Evolutionary conservation across 2,797 vertebrate genomes (phyloP).

Genomic region (Paratrypauchen microcephalus): DNA sequence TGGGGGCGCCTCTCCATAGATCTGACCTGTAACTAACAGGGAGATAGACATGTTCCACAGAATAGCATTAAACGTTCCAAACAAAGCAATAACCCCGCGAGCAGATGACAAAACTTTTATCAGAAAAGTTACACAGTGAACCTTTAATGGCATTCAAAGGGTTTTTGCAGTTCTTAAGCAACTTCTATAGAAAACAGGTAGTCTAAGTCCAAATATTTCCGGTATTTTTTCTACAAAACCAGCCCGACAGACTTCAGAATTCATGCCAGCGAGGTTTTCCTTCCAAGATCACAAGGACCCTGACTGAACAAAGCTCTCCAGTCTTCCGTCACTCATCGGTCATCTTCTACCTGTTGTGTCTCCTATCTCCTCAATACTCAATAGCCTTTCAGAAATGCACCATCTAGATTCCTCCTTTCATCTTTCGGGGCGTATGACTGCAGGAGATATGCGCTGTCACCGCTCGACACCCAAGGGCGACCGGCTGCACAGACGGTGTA

Average conservation of each 20-base stretch:
- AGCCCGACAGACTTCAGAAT: constrained; percentile 45
- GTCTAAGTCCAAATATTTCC: too few species aligned
- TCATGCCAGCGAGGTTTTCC: constrained; percentile 53
- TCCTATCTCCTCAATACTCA: constrained; percentile 45
- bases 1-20: too few species aligned
- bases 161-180: too few species aligned
- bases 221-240: not conserved
- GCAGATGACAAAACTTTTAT: too few species aligned
- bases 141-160: too few species aligned
- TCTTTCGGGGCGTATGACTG: constrained; percentile 56
- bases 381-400: constrained; percentile 50
- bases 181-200: too few species aligned
- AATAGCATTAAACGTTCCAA: too few species aligned
- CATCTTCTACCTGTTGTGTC: constrained; percentile 66
- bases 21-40: too few species aligned
- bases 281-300: constrained; percentile 61
- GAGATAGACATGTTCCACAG: too few species aligned
- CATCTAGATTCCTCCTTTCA: constrained; percentile 65
- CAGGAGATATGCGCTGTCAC: constrained; percentile 71
- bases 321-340: constrained; percentile 63
- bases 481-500: constrained; percentile 47
- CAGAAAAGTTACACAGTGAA: too few species aligned
- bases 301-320: constrained; percentile 59
- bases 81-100: too few species aligned
- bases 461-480: constrained; percentile 60